A percentile compares a stretch with the other conserved stretches of the same genome.
Conservation (phyloP, 2,113 vertebrate genomes). For the Oryzias celebensis region DNA sequence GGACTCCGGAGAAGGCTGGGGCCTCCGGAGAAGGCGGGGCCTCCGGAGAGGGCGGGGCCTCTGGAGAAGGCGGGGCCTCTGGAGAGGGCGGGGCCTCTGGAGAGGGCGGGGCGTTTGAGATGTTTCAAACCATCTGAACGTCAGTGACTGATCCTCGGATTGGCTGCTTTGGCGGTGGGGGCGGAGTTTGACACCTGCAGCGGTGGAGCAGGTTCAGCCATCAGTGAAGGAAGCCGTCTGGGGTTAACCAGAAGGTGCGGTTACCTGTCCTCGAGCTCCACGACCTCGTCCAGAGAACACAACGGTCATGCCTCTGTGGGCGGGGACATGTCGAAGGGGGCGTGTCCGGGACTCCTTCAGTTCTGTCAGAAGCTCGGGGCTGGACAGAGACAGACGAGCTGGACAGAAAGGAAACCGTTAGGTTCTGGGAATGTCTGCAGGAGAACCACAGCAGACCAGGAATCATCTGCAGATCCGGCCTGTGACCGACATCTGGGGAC, state of each 20-base stretch:
- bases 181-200: constrained; percentile 16
- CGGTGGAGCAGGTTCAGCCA: neutral
- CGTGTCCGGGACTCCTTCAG: constrained; percentile 17
- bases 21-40: no score
- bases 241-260: no score
- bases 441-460: no score
- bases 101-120: no score
- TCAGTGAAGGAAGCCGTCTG: no score
- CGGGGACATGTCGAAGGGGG: constrained; percentile 21
- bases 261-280: constrained; percentile 5
- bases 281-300: constrained; percentile 55
- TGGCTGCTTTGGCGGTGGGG: constrained; percentile 14
- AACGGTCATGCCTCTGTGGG: constrained; percentile 28
- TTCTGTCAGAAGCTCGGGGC: constrained; percentile 48
- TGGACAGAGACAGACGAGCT: constrained; percentile 47
- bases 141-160: constrained; percentile 18
- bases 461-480: no score
- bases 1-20: no score
- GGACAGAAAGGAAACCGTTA: neutral
- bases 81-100: no score
- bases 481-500: no score
- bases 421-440: no score
- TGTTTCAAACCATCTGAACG: rapidly evolving
- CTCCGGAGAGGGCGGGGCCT: no score
- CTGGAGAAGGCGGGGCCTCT: no score